Evolutionary conservation across 2,113 vertebrate genomes (phyloP), one percentile per base, ranked within the genome.

Genomic region (Mus pahari): DNA sequence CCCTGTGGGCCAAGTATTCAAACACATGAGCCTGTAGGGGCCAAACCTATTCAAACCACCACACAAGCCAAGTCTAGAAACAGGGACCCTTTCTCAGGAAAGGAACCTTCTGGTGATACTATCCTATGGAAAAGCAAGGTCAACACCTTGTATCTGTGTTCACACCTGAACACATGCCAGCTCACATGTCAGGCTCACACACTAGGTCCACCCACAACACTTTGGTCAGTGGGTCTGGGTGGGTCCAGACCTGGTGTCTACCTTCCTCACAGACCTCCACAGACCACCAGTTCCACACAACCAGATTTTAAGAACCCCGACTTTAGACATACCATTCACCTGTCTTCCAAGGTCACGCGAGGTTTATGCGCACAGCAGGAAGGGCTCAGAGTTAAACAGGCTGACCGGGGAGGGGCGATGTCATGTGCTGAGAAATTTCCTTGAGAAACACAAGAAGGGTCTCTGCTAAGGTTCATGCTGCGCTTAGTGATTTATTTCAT

Each of bases 401-500:
- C 50, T 14, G 33, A 39, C 31, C 0, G 0, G 39, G 10, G 50
- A 82, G 42, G 78, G 39, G 74, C 12, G 28, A 4, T 8, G 28
- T 66, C 64, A 33, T 2, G 0, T 1, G 7, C 12, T 5, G 16
- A 64, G 39, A 24, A 53, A 70, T 8, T 36, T 36, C n/a, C 7
- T 1, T 50, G 24, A 28, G 73, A 70, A 86, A 86, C 50, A 50
- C 33, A 75, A 39, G 28, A 55, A 70, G 5, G 36, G 9, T 1
- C 83, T 77, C 45, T 13, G 36, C 42, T 36, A 53, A 50, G 5
- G 71, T 22, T 39, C 31, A 66, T 12, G 20, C 45, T 33, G 73
- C 36, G 19, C 70, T 64, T 83, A 36, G 22, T 50, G n/a, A 83
- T 22, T 89, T 62, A 50, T 86, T 86, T 91, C 92, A 53, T 55